Conservation (phyloP, 2,888 invertebrate species). For the Trypoxylon attenuatum region DNA sequence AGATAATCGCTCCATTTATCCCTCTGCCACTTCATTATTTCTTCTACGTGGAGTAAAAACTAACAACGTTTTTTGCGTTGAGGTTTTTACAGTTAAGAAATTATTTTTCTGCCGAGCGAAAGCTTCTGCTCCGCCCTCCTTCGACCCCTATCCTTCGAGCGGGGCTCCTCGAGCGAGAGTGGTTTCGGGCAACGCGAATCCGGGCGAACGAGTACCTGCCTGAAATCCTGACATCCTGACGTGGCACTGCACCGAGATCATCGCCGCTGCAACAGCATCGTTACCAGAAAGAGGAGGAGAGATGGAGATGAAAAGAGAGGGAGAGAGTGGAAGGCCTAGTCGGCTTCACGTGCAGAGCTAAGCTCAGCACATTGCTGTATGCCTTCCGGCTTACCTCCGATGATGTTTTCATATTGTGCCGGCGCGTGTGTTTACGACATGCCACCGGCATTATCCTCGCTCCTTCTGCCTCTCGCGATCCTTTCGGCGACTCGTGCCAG, state of each 20-base stretch:
- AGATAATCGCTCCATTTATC: too few species aligned
- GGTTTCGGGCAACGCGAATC: slow-evolving; percentile 49
- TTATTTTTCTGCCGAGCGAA: slow-evolving; percentile 13
- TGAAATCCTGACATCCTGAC: slow-evolving; percentile 70
- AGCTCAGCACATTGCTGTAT: slow-evolving; percentile 74
- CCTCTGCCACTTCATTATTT: too few species aligned
- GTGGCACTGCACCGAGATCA: slow-evolving; percentile 63
- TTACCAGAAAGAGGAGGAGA: background rate
- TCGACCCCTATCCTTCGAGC: slow-evolving; percentile 27
- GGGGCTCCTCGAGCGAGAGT: slow-evolving; percentile 25
- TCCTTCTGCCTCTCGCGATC: slow-evolving; percentile 32
- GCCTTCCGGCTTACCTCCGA: slow-evolving; percentile 69
- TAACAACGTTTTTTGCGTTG: too few species aligned
- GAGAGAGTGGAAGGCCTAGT: slow-evolving; percentile 17
- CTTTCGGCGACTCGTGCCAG: slow-evolving; percentile 12
- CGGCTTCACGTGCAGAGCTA: slow-evolving; percentile 51
- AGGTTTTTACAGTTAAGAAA: slow-evolving; percentile 29
- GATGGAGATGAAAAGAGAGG: slow-evolving; percentile 22
- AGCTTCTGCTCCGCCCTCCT: slow-evolving; percentile 23
- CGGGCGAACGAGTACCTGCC: slow-evolving; percentile 46
- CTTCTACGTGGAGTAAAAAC: too few species aligned
- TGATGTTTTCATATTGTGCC: slow-evolving; percentile 73
- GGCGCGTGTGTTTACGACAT: slow-evolving; percentile 43
- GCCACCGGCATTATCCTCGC: slow-evolving; percentile 45
- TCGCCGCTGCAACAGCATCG: too few species aligned